Evolutionary conservation across 92 coral and sea anemone genomes (phyloP), one percentile per base, ranked within the genome.

Genomic region (Zoanthus sociatus): DNA sequence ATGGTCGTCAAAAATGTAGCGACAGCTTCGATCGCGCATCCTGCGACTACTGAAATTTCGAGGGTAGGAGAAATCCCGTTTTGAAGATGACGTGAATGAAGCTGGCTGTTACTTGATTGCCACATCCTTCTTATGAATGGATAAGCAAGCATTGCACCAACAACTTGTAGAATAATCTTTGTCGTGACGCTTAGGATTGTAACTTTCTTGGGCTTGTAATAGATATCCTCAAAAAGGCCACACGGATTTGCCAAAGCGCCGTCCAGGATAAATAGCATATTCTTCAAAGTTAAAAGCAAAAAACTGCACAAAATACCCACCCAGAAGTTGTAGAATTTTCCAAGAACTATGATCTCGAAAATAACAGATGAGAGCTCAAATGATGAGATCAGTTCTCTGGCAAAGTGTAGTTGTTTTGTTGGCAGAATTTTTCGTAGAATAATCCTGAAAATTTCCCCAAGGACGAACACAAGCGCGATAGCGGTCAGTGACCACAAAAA

Each of bases 191-290:
- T 94, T 18, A 75, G 20, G 13, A 93, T 20, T 90, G 93, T 92
- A 21, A 93, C 88, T 11, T 77, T 87, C 72, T 84, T 76, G 18
- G 88, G 78, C 71, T 89, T 84, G 78, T 88, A 69, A 67, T 76
- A 83, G 30, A 93, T 51, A 42, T 91, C 91, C 87, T 96, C 96
- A 45, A 93, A 88, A 30, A 94, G 89, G 20, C 92, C 96, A 69
- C 98, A 96, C 0, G 98, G 98, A 87, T 96, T 96, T 15, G 96
- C 94, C 30, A 91, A 63, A 1, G 92, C 87, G 14, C 98, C 96
- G 53, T 93, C 94, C 18, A 96, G 86, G 77, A 96, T 87, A 20
- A 75, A 92, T 68, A 86, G 92, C n/a, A 90, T 73, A 61, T 94
- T 93, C 75, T 96, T 96, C 17, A 93, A 79, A 42, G 92, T 66